Conservation (phyloP, 1,140 invertebrate species). For the Pteromalus puparum region DNA sequence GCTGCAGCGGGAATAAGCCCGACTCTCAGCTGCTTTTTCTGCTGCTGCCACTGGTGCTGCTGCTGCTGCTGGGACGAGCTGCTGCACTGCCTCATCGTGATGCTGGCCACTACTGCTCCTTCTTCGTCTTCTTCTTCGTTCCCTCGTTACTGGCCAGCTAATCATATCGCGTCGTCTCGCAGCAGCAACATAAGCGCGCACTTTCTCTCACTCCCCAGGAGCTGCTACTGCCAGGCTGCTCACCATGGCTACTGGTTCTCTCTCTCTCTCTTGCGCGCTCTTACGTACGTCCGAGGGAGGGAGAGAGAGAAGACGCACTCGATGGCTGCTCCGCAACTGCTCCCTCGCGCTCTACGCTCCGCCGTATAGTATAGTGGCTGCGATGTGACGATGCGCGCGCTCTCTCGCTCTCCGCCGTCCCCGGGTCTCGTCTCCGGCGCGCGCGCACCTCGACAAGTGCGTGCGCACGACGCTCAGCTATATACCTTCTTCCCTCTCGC, state of each 20-base stretch:
- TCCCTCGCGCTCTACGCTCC: not conserved
- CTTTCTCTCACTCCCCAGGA: not conserved
- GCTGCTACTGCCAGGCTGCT: not conserved
- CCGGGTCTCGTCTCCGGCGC: constrained; percentile 72
- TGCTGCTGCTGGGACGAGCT: not conserved
- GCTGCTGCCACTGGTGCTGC: not conserved
- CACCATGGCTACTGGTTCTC: too few relatives aligned
- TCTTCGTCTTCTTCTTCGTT: too few relatives aligned
- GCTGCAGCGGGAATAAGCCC: too few relatives aligned
- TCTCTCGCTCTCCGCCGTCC: constrained; percentile 51
- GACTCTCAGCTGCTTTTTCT: not conserved
- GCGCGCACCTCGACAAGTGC: constrained; percentile 71
- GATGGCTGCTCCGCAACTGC: not conserved
- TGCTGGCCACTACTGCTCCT: too few relatives aligned
- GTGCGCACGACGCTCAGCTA: constrained; percentile 59
- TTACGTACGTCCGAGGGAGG: not conserved
- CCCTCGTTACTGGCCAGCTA: not conserved
- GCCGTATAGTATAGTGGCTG: not conserved
- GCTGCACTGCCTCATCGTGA: too few relatives aligned
- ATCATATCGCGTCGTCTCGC: not conserved
- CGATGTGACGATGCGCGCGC: not conserved
- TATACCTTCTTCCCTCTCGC: constrained; percentile 69
- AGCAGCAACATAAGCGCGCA: not conserved
- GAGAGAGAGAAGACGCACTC: not conserved
- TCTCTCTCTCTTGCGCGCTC: not conserved